A percentile compares a stretch with the other conserved stretches of the same genome.
These are phyloP conservation scores for Lepidocyrtoides sp. DNA, from an alignment of 2,888 invertebrate species.

Conservation along the genomic window DNA sequence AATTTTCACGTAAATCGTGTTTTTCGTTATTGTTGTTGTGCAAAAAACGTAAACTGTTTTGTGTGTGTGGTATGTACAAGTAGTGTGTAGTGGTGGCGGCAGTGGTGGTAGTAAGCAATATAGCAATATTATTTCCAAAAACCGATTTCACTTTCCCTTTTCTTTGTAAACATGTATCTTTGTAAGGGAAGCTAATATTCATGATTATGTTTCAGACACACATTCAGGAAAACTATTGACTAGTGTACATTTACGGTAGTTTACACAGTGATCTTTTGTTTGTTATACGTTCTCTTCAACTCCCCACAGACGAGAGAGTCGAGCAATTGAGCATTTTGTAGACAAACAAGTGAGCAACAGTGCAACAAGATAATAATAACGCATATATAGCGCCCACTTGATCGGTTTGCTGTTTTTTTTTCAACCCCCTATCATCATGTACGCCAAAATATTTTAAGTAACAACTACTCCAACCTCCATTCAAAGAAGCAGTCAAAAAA, in stretches of 20 bases:
- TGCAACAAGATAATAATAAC: background rate
- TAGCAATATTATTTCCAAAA: background rate
- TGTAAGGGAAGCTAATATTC: background rate
- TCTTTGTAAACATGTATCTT: background rate
- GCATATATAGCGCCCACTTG: constrained; percentile 36
- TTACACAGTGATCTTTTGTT: constrained; percentile 62
- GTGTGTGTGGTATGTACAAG: background rate
- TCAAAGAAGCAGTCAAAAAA: background rate
- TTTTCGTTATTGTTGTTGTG: constrained; percentile 42
- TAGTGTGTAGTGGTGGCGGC: background rate
- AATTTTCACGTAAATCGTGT: constrained; percentile 66
- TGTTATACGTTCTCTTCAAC: background rate
- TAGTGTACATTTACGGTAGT: constrained; percentile 50
- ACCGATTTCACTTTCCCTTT: constrained; percentile 37
- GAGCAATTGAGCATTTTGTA: background rate
- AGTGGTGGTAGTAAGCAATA: background rate
- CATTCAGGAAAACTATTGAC: background rate
- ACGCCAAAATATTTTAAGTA: constrained; percentile 68
- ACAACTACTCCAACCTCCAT: constrained; percentile 25
- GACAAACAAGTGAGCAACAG: background rate
- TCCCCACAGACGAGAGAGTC: too few relatives aligned
- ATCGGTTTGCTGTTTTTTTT: constrained; percentile 46
- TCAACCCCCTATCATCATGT: constrained; percentile 63
- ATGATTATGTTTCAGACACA: background rate
- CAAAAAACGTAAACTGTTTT: constrained; percentile 53